Evolutionary conservation across 2,888 invertebrate genomes (phyloP).

Genomic region (Cordilura impudica): DNA sequence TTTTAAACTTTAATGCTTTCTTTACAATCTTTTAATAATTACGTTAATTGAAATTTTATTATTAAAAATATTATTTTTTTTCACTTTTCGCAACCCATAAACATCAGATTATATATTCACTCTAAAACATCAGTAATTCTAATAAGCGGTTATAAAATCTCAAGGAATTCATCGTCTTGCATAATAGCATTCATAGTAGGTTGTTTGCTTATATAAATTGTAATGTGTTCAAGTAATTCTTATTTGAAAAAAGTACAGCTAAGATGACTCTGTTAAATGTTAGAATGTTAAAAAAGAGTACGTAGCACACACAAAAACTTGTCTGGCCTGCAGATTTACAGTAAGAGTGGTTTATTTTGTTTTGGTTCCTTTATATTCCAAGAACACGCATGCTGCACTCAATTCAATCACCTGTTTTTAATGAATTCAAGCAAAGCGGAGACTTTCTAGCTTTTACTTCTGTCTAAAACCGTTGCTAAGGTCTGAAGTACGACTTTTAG

Average conservation of each 20-base stretch:
- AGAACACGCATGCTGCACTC: slow-evolving; percentile 45
- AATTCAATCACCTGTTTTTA: slow-evolving; percentile 45
- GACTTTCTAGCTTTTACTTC: neutral
- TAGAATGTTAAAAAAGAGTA: too few relatives aligned
- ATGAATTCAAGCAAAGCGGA: slow-evolving; percentile 6
- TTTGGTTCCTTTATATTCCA: slow-evolving; percentile 40
- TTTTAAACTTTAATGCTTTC: neutral
- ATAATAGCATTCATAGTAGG: slow-evolving; percentile 23
- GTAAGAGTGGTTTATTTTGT: slow-evolving; percentile 37
- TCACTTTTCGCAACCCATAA: neutral
- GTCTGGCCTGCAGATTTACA: slow-evolving; percentile 13
- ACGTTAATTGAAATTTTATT: neutral
- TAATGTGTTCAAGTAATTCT: slow-evolving; percentile 8
- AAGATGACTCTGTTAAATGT: too few relatives aligned
- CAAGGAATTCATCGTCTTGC: neutral
- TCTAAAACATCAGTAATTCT: slow-evolving; percentile 30
- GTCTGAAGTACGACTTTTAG: slow-evolving; percentile 30
- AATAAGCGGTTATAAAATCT: slow-evolving; percentile 41
- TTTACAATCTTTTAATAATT: neutral
- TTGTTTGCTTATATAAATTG: slow-evolving; percentile 12
- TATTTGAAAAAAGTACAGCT: too few relatives aligned
- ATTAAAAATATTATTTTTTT: neutral
- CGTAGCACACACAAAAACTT: neutral
- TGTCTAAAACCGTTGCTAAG: neutral
- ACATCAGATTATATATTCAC: slow-evolving; percentile 32